Evolutionary conservation across 2,113 vertebrate genomes (phyloP).

Genomic region (Macquaria ambigua): DNA sequence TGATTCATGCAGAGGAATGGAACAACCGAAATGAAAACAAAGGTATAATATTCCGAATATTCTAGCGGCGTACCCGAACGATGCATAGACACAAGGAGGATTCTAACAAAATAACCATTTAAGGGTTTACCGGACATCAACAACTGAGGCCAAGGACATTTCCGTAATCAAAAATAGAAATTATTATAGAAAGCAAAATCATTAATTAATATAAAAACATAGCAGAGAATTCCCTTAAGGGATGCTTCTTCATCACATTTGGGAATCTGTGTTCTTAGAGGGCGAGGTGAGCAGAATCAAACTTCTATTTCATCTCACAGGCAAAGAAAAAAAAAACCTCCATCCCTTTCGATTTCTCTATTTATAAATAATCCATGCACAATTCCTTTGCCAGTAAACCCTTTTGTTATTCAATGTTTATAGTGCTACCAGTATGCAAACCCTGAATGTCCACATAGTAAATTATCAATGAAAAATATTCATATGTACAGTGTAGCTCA

Average conservation of each 20-base stretch:
- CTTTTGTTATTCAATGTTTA: constrained; percentile 31
- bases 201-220: constrained; percentile 40
- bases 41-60: constrained; percentile 13
- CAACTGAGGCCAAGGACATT: constrained; percentile 27
- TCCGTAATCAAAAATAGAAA: constrained; percentile 67
- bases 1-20: constrained; percentile 68
- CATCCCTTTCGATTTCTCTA: constrained; percentile 2
- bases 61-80: constrained; percentile 26
- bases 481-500: constrained; percentile 73
- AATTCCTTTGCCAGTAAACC: constrained; percentile 40
- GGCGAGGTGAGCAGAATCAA: background rate
- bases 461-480: constrained; percentile 78
- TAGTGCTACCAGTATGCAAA: constrained; percentile 78
- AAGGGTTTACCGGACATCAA: constrained; percentile 39
- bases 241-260: constrained; percentile 25
- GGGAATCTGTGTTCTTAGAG: constrained; percentile 4
- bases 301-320: constrained; percentile 40
- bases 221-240: background rate
- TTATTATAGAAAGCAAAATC: constrained; percentile 48
- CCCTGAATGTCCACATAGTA: constrained; percentile 78
- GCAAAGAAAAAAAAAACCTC: constrained; percentile 28
- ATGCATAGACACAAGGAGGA: constrained; percentile 75
- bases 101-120: constrained; percentile 36
- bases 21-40: constrained; percentile 5
- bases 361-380: constrained; percentile 61